Base-by-base conservation (phyloP, 1,140 invertebrate species). In the Acromyrmex echinatior region DNA sequence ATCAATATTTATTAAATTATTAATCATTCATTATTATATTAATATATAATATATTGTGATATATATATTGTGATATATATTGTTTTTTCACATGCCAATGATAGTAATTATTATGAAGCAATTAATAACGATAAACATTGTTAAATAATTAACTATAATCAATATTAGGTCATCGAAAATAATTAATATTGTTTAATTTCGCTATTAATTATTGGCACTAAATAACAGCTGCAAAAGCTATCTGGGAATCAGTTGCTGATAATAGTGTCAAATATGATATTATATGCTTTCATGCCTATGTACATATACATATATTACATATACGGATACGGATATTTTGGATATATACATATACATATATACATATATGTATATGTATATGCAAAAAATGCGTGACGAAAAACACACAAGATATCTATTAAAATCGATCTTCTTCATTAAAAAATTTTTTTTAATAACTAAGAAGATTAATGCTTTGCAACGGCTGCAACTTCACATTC, bases 401-500 rank as follows among this genome's bases (percentile, higher is more conserved):
- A 4, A 76, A 10, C 14, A 31, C 18, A 28, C 39, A 21, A 18
- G 53, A 76, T 60, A 28, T 35, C 4, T 53, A 12, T 74, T 56
- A 56, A 53, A 31, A 56, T 12, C 60, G 39, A 66, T n/a, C 21
- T 63, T 16, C 7, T 62, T 45, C 5, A 16, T 25, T 25, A 63
- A 63, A 78, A 79, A 49, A 58, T 10, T 35, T 6, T 35, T 6
- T n/a, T 21, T 45, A 35, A 45, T 45, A 45, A 28, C 60, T 18
- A 18, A 35, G 60, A 79, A 66, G 60, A 79, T 79, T 79, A 79
- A 79, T 79, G 77, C 25, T 49, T 65, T 18, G 45, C 60, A 25
- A 79, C 62, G 45, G 39, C 39, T 45, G 25, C 21, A 45, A 79
- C 77, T 79, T 79, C 77, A 66, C 60, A 79, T 79, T 79, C 77